A percentile compares a stretch with the other conserved stretches of the same genome.
Conservation (phyloP, 2,113 vertebrate genomes). For the Martes martes region DNA sequence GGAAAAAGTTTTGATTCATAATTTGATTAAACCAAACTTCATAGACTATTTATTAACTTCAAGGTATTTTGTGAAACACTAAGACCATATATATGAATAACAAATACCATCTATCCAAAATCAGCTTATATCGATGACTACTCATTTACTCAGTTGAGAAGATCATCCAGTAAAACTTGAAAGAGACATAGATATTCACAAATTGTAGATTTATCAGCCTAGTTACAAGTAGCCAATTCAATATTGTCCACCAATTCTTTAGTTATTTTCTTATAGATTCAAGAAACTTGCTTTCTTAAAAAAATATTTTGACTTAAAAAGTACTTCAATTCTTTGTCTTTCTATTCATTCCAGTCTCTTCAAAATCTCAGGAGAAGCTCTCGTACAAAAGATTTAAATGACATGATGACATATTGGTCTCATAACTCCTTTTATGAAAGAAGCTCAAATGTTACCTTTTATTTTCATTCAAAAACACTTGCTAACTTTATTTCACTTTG, state of each 20-base stretch:
- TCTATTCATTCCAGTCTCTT: not conserved
- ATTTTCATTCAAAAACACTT: slow-evolving; percentile 16
- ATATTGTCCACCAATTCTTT: not conserved
- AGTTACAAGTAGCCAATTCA: not conserved
- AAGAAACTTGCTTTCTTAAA: not conserved
- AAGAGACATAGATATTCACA: not conserved
- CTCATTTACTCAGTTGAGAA: not conserved
- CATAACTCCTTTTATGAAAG: not conserved
- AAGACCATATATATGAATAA: not conserved
- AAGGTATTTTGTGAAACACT: not conserved
- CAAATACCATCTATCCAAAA: not conserved
- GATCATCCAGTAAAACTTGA: not conserved
- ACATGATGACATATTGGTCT: not conserved
- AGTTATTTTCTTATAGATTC: not conserved
- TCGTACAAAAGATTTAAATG: not conserved
- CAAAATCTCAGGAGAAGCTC: not conserved
- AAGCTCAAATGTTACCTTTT: not conserved
- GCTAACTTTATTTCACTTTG: not conserved
- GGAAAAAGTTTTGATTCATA: not conserved
- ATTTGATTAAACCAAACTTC: not conserved
- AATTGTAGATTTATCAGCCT: not conserved
- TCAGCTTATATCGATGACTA: not conserved
- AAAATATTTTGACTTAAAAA: not conserved
- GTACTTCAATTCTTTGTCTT: not conserved
- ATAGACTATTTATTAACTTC: not conserved